Evolutionary conservation across 1,140 invertebrate genomes (phyloP), one percentile per base, ranked within the genome.

Genomic region (Neodiprion lecontei): DNA sequence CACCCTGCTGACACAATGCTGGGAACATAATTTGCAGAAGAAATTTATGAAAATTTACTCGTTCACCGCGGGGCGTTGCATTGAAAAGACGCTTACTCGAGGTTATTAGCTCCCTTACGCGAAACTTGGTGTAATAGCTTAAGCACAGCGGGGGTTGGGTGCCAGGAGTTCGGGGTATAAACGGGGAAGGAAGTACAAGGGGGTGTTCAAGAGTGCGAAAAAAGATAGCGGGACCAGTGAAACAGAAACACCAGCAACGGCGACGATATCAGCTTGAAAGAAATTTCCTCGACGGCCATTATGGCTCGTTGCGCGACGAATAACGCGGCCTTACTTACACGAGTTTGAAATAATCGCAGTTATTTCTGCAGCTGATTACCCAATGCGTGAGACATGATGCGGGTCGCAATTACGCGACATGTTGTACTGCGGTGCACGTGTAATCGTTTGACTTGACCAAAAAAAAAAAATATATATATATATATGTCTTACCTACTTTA

Each of bases 1-100:
- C 61, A 17, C 17, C 12, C 61, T 65, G 61, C 17, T 1, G 17
- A 65, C 17, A 65, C 12, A 14, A 14, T 14, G 12, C 61, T 65
- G 61, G 61, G 28, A 40, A 40, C 28, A 69, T 23, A 47, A 69
- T 21, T 12, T 69, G 2, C 67, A 23, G 61, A 17, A 10, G 1
- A 71, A 50, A 71, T 71, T 71, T 71, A 71, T 71, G 70, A 50
- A 71, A 71, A 71, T 71, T 71, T 47, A 71, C 21, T 71, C 70
- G 23, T 8, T n/a, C 2, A 8, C 53, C 28, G 11, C 53, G 53
- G 53, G 28, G 28, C 28, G 28, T 40, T 40, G 28, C n/a, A 61
- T 61, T 61, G 11, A 12, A n/a, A 61, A 61, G 53, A 61, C 53
- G 28, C 28, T 40, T 40, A 61, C 53, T 61, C 53, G 21, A 17